phyloP scores from a whole-genome alignment of 2,888 invertebrate species.

The Heliconius sara region DNA sequence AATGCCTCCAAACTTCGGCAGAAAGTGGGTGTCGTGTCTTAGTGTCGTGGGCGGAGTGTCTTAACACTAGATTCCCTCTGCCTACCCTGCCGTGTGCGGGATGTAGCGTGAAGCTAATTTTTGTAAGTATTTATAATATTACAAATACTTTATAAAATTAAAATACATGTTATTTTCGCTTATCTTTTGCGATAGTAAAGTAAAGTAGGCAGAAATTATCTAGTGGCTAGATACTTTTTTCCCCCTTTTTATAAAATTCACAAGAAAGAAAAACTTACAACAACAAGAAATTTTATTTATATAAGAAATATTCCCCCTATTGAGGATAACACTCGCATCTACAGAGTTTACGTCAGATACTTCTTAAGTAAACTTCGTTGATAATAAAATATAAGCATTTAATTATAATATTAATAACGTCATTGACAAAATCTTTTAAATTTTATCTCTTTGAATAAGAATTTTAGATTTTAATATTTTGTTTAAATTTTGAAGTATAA shows the following conservation, averaged over 20 bases:
- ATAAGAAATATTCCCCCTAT: not conserved
- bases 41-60: too few species aligned
- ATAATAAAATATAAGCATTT: not conserved
- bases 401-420: not conserved
- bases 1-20: too few species aligned
- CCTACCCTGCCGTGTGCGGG: too few species aligned
- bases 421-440: not conserved
- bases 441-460: too few species aligned
- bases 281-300: not conserved
- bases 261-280: not conserved
- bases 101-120: too few species aligned
- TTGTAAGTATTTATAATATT: not conserved
- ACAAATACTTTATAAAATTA: not conserved
- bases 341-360: not conserved
- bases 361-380: not conserved
- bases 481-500: too few species aligned
- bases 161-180: not conserved
- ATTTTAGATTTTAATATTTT: too few species aligned
- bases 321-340: not conserved
- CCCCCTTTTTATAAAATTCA: not conserved
- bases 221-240: not conserved
- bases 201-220: not conserved
- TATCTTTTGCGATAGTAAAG: not conserved
- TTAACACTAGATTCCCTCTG: too few species aligned
- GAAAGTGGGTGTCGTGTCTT: too few species aligned